phyloP scores from a whole-genome alignment of 2,797 vertebrate species.

The Clamator glandarius region DNA sequence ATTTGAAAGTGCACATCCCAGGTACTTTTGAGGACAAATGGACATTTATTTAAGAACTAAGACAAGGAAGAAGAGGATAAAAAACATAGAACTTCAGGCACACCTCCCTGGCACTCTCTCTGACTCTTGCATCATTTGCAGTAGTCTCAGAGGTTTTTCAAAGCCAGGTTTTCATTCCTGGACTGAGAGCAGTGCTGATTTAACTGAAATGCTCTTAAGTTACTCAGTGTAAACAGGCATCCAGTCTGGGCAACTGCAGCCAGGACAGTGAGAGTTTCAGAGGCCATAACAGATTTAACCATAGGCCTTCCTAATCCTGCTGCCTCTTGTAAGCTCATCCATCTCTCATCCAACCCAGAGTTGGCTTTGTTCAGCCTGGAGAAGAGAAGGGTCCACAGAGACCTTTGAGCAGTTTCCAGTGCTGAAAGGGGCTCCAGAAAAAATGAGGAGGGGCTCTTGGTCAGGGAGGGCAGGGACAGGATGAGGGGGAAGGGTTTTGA shows the following conservation, averaged over 20 bases:
- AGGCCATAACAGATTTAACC: neutral
- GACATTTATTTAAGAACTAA: neutral
- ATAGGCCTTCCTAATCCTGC: neutral
- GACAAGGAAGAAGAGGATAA: neutral
- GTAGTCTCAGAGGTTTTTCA: neutral
- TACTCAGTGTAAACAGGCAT: neutral
- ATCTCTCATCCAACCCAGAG: too few relatives aligned
- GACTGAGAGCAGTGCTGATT: neutral
- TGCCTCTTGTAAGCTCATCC: neutral
- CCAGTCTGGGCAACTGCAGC: neutral
- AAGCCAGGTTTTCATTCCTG: neutral
- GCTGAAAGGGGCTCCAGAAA: too few relatives aligned
- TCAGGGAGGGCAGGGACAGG: too few relatives aligned
- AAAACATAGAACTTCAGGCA: neutral
- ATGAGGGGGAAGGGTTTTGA: too few relatives aligned
- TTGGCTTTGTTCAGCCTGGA: too few relatives aligned
- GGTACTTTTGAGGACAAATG: neutral
- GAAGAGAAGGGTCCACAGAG: too few relatives aligned
- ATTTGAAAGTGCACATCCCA: neutral
- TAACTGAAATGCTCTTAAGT: neutral
- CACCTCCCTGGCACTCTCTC: neutral
- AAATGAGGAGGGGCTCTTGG: too few relatives aligned
- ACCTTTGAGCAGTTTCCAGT: too few relatives aligned
- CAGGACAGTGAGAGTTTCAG: neutral
- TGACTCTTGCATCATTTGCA: neutral